Base-by-base conservation (phyloP, 1,140 invertebrate species). In the Zaprionus capensis region DNA sequence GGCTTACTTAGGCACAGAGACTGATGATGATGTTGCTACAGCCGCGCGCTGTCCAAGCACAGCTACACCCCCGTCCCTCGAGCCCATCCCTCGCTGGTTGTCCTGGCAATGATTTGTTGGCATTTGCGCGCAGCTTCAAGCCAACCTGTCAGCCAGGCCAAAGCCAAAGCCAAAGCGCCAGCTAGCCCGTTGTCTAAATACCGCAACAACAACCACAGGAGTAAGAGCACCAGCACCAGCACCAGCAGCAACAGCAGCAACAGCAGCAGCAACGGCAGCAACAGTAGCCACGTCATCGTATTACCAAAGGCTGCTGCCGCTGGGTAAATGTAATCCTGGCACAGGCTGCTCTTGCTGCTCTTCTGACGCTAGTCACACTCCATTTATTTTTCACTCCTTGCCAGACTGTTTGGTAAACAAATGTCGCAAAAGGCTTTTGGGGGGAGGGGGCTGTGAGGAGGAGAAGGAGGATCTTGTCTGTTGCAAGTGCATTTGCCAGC, bases 381-480 rank as follows among this genome's bases (percentile, higher is more conserved):
- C 85, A 88, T 88, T 88, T 88, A 88, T 90, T 88, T 85, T 88
- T 88, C 85, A 90, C 81, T 90, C 85, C 85, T 85, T 71, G 72
- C 64, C 69, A 71, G n/a, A 46, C 49, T 49, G 53, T 22, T 68
- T 36, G 70, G 71, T 74, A 81, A 81, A 81, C 76, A 78, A 80
- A 75, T 81, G 66, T 55, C 49, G 59, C 70, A 49, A 68, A 63
- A 65, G 61, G 46, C 38, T 59, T 46, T 46, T 17, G 41, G 2
- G 2, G 15, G 14, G 15, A 17, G n/a, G 41, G 6, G n/a, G n/a
- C 24, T 24, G 6, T 5, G 38, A 14, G 36, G 3, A 6, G 38
- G 5, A 0, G 4, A 2, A 9, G n/a, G 1, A 28, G 34, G 2
- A 14, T 58, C 34, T 41, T 41, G 26, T 24, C 24, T 41, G 20